These are phyloP conservation scores for Tychaedon coryphoeus DNA, from an alignment of 2,113 vertebrate species.

Conservation along the genomic window DNA sequence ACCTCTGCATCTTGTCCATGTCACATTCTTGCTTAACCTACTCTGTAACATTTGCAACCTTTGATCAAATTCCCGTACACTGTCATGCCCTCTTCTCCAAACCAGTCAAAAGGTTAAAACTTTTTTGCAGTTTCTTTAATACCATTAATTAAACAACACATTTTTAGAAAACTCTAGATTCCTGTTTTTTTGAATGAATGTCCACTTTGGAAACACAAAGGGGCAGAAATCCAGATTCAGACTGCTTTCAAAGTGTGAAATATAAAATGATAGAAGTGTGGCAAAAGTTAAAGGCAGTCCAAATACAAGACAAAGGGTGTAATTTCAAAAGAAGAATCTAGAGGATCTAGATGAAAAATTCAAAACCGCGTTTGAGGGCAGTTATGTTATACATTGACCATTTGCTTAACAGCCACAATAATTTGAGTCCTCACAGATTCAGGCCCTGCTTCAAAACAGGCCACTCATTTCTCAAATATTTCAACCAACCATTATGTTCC, in stretches of 20 bases:
- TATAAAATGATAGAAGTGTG: not conserved
- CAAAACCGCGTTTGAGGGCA: not conserved
- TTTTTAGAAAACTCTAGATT: not conserved
- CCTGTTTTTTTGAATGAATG: not conserved
- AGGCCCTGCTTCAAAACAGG: not conserved
- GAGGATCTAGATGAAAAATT: not conserved
- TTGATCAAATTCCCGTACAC: not conserved
- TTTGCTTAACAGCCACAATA: not conserved
- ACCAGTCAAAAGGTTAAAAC: not conserved
- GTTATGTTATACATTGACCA: not conserved
- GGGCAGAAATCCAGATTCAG: not conserved
- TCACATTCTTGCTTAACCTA: not conserved
- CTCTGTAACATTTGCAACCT: not conserved
- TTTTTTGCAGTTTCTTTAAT: not conserved
- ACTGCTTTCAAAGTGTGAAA: not conserved
- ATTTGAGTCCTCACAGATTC: not conserved
- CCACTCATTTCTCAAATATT: not conserved
- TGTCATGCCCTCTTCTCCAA: not conserved
- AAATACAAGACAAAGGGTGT: not conserved
- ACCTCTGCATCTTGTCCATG: not conserved
- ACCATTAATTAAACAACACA: not conserved
- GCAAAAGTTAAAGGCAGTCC: not conserved
- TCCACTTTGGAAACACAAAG: not conserved
- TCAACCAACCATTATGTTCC: not conserved
- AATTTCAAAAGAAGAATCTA: not conserved